Conservation (phyloP, 2,113 vertebrate genomes). For the Misgurnus mizolepis region DNA sequence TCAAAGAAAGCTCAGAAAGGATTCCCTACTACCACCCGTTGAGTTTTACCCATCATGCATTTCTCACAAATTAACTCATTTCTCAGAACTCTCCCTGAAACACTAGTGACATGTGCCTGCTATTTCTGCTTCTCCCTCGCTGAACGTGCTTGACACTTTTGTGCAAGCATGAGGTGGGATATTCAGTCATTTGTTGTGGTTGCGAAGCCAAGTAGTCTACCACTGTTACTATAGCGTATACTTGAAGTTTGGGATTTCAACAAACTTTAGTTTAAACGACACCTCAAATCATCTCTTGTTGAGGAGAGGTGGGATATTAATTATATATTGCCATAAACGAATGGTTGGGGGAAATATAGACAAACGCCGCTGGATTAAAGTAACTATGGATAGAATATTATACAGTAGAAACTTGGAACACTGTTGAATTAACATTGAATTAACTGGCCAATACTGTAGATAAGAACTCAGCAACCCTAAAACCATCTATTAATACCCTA, state of each 20-base stretch:
- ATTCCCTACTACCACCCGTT: background rate
- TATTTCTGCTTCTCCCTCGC: background rate
- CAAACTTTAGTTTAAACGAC: too few species aligned
- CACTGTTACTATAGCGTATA: background rate
- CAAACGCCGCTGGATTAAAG: too few species aligned
- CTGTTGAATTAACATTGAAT: too few species aligned
- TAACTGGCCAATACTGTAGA: too few species aligned
- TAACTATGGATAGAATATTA: too few species aligned
- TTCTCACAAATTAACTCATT: conserved; percentile 20
- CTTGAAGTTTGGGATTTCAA: background rate
- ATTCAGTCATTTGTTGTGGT: background rate
- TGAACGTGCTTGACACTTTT: background rate
- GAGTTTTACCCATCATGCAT: background rate
- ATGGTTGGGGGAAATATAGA: too few species aligned
- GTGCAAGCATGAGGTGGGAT: background rate
- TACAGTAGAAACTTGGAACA: too few species aligned
- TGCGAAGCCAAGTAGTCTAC: background rate
- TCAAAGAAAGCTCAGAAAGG: background rate
- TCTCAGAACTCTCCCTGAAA: background rate
- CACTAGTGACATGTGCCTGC: background rate
- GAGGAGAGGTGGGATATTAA: too few species aligned
- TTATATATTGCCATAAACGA: too few species aligned
- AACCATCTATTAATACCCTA: too few species aligned
- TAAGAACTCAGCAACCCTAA: too few species aligned
- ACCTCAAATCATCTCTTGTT: too few species aligned